phyloP scores from a whole-genome alignment of 2,888 invertebrate genomes.

The Apodemia mormo region DNA sequence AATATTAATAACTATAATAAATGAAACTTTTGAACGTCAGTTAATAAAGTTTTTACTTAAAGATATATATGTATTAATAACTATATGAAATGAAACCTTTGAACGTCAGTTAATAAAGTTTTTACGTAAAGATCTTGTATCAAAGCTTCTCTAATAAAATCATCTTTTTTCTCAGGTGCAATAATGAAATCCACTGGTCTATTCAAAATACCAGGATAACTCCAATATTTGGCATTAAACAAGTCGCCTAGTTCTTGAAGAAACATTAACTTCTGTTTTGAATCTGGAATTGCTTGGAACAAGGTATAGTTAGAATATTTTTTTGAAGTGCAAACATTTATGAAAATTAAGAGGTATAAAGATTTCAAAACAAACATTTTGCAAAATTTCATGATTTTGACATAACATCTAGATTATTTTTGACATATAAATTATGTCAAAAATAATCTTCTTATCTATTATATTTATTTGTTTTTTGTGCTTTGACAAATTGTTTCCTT shows the following conservation, averaged over 20 bases:
- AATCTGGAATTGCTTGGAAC: constrained; percentile 1
- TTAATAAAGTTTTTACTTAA: background rate
- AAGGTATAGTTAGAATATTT: background rate
- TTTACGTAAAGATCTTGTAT: background rate
- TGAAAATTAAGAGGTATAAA: constrained; percentile 32
- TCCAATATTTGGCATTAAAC: background rate
- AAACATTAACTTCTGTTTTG: background rate
- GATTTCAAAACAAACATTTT: constrained; percentile 58
- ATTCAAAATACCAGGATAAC: background rate
- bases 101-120: background rate
- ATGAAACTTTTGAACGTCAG: background rate
- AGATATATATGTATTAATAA: background rate
- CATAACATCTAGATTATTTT: too few relatives aligned
- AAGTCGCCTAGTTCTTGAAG: background rate
- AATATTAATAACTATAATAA: background rate
- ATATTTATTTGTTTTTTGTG: too few relatives aligned
- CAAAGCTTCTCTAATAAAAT: constrained; percentile 2
- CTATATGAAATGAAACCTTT: background rate
- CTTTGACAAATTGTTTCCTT: too few relatives aligned
- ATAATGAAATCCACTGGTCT: constrained; percentile 8
- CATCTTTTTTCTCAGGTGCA: background rate
- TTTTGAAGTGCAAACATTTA: background rate
- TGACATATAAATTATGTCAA: too few relatives aligned
- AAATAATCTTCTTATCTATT: too few relatives aligned
- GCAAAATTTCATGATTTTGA: too few relatives aligned